Evolutionary conservation across 2,113 vertebrate genomes (phyloP).

Genomic region (Cryptotis parvus): DNA sequence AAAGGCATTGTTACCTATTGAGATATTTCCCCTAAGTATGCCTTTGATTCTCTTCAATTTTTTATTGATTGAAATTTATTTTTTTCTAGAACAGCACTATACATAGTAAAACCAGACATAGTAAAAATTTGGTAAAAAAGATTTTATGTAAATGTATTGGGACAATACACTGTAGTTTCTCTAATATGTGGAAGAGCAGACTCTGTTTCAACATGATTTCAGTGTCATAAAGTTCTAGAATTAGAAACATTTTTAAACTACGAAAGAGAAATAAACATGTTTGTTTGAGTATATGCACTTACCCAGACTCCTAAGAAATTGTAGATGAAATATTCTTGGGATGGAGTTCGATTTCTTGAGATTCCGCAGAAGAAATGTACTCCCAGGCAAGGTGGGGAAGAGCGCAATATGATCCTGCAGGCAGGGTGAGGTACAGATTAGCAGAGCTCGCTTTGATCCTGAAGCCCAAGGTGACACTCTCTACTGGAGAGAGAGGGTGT

Average conservation of each 20-base stretch:
- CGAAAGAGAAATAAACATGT: background rate
- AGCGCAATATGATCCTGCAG: slow-evolving; percentile 61
- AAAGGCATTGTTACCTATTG: slow-evolving; percentile 49
- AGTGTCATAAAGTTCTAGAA: background rate
- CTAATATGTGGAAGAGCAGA: background rate
- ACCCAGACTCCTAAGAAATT: slow-evolving; percentile 68
- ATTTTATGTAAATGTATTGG: slow-evolving; percentile 27
- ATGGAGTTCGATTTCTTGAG: slow-evolving; percentile 38
- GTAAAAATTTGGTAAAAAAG: no score
- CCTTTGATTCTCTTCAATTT: slow-evolving; percentile 23
- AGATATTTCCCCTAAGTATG: slow-evolving; percentile 37
- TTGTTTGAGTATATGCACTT: slow-evolving; percentile 70
- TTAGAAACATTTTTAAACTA: background rate
- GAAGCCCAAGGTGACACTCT: slow-evolving; percentile 48
- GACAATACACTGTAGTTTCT: background rate
- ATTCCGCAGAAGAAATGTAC: slow-evolving; percentile 58
- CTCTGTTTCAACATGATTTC: background rate
- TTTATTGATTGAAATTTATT: slow-evolving; percentile 31
- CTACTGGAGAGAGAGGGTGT: slow-evolving; percentile 59
- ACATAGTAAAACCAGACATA: background rate
- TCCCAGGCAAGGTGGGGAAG: background rate
- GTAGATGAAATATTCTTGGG: slow-evolving; percentile 26
- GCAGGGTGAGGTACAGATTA: slow-evolving; percentile 67
- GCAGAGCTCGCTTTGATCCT: slow-evolving; percentile 53
- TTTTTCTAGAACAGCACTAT: slow-evolving; percentile 38